phyloP scores from a whole-genome alignment of 2,888 invertebrate species.

The Eueremaeus valkanovi region DNA sequence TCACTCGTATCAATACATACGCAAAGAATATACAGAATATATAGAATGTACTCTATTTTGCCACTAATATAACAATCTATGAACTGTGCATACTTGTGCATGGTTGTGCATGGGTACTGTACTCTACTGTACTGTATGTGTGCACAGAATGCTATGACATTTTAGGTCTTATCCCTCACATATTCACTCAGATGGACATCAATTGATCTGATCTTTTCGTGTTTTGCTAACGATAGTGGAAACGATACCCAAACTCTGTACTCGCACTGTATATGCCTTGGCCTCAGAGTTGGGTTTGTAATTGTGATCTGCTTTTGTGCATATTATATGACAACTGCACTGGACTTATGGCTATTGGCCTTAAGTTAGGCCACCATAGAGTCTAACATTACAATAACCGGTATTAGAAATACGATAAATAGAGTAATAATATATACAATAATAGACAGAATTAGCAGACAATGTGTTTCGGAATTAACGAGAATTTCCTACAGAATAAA shows the following conservation, averaged over 20 bases:
- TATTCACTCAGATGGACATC: constrained; percentile 25
- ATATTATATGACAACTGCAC: constrained; percentile 8
- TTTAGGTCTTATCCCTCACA: constrained; percentile 18
- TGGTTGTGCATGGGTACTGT: constrained; percentile 10
- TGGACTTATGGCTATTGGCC: constrained; percentile 6
- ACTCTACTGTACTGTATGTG: constrained; percentile 2
- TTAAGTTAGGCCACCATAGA: constrained; percentile 2
- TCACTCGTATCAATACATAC: no score
- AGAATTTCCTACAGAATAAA: not conserved
- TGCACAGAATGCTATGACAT: not conserved
- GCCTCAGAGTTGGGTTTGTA: no score
- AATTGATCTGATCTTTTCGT: constrained; percentile 30
- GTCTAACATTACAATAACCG: constrained; percentile 16
- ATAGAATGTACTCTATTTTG: not conserved
- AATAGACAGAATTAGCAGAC: not conserved
- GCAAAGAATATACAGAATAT: no score
- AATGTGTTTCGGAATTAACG: not conserved
- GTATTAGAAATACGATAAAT: constrained; percentile 7
- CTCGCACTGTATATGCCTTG: no score
- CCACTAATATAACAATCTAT: not conserved
- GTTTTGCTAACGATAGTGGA: constrained; percentile 19
- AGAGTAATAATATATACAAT: not conserved
- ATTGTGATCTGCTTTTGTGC: no score
- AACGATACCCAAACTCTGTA: constrained; percentile 13
- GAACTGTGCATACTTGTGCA: constrained; percentile 12